Base-by-base conservation (phyloP, 2,888 invertebrate genomes). In the Cosmopolites sordidus region DNA sequence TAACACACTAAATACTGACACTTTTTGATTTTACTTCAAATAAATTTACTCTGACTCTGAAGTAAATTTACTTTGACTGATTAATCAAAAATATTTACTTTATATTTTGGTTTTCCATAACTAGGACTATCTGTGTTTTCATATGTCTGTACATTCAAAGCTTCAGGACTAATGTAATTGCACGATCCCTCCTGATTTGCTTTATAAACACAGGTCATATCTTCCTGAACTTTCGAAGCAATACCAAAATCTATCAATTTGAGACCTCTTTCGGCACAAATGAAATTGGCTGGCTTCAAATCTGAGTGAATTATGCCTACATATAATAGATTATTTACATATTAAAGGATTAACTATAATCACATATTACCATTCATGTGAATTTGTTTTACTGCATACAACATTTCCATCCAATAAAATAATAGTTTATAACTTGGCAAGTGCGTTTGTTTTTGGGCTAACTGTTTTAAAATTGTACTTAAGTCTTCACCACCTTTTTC, bases 241-340 rank as follows among this genome's bases (percentile, higher is more conserved):
- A 98, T 95, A 48, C 97, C 98, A 77, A 98, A 98, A 78, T 98
- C 98, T 61, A 98, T 99, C 52, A 98, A 77, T 77, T 98, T 98
- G 49, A 98, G 74, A 9, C 86, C 81, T 1, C 89, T 91, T 58
- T 84, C 82, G 4, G 92, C 89, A 68, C 93, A 78, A 38, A 98
- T 78, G 74, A 98, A 99, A 75, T 98, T 98, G 0, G 93, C 93
- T 0, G 98, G 98, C 73, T 98, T 98, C 62, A 98, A 75, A 75
- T 99, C 98, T 0, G 94, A 90, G 75, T 98, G 98, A 63, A 98
- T 92, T 1, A 98, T 91, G 47, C 91, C 93, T 92, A 68, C 12
- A 70, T 69, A 22, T 22, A 8, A 27, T 6, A 27, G 9, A 27
- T 6, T 27, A 27, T 27, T 9, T 27, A 27, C 9, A 27, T 6